These are phyloP conservation scores for Ephydatia muelleri DNA, from an alignment of 37 sponge, comb jelly and placozoan genomes.

Conservation along the genomic window DNA sequence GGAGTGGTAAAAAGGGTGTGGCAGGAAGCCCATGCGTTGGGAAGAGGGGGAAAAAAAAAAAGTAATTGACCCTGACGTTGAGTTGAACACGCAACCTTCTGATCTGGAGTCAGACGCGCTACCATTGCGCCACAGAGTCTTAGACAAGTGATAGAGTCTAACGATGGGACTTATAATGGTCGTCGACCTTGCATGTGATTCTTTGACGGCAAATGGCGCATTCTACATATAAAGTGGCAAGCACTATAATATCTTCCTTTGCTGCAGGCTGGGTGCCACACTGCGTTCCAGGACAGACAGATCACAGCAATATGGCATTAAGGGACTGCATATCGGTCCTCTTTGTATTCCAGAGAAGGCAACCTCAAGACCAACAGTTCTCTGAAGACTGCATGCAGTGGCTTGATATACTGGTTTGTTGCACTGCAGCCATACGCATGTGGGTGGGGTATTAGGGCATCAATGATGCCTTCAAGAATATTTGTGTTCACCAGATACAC, in stretches of 20 bases:
- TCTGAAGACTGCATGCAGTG: constrained; percentile 68
- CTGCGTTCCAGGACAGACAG: constrained; percentile 43
- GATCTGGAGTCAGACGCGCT: constrained; percentile 90
- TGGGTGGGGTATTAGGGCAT: too few relatives aligned
- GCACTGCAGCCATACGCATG: not conserved
- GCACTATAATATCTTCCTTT: too few relatives aligned
- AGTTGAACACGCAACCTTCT: constrained; percentile 88
- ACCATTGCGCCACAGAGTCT: constrained; percentile 86
- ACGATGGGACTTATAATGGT: too few relatives aligned
- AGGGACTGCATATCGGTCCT: constrained; percentile 84
- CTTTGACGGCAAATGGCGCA: not conserved
- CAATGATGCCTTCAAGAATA: too few relatives aligned
- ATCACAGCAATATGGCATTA: constrained; percentile 51
- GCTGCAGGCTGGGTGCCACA: constrained; percentile 45
- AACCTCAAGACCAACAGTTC: constrained; percentile 74
- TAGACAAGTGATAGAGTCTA: too few relatives aligned
- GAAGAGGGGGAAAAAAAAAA: constrained; percentile 50
- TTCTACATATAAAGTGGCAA: not conserved
- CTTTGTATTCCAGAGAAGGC: constrained; percentile 90
- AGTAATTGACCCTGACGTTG: constrained; percentile 73
- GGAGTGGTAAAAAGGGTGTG: too few relatives aligned
- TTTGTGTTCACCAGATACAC: too few relatives aligned
- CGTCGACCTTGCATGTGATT: not conserved
- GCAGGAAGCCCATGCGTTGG: too few relatives aligned
- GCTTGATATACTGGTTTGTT: constrained; percentile 70